A percentile compares a stretch with the other conserved stretches of the same genome.
These are phyloP conservation scores for Eristalinus sepulchralis DNA, from an alignment of 2,888 invertebrate species.

Conservation along the genomic window DNA sequence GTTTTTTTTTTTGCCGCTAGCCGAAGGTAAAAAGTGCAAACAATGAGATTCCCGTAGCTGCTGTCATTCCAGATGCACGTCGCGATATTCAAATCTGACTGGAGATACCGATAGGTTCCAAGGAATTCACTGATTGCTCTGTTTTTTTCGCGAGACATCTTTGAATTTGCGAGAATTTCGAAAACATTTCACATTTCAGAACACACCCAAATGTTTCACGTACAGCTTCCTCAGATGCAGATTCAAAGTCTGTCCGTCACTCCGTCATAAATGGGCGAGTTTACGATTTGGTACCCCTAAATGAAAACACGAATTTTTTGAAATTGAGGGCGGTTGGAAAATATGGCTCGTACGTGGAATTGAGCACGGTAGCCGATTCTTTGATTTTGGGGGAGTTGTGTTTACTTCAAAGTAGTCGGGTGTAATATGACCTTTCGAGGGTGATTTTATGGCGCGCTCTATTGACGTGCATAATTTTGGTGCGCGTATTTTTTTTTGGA, in stretches of 20 bases:
- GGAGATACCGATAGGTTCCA: neutral
- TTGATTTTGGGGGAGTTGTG: neutral
- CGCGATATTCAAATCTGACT: neutral
- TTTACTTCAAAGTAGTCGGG: neutral
- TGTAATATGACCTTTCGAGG: neutral
- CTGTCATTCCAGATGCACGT: neutral
- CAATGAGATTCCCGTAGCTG: neutral
- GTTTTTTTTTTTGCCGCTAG: neutral
- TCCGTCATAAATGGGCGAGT: neutral
- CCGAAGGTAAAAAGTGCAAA: neutral
- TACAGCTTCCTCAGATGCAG: neutral
- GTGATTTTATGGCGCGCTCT: neutral
- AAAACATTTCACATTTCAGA: neutral
- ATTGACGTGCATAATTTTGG: too few species aligned
- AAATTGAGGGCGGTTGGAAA: neutral
- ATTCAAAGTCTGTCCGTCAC: neutral
- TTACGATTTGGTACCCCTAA: neutral
- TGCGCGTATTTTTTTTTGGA: neutral
- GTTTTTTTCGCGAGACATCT: neutral
- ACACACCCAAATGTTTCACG: neutral
- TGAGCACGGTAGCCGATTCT: neutral
- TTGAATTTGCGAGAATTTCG: neutral
- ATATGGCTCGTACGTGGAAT: neutral
- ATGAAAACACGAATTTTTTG: neutral
- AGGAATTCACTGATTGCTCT: neutral